phyloP scores from a whole-genome alignment of 2,113 vertebrate genomes.

The Mormyrus iriodes region DNA sequence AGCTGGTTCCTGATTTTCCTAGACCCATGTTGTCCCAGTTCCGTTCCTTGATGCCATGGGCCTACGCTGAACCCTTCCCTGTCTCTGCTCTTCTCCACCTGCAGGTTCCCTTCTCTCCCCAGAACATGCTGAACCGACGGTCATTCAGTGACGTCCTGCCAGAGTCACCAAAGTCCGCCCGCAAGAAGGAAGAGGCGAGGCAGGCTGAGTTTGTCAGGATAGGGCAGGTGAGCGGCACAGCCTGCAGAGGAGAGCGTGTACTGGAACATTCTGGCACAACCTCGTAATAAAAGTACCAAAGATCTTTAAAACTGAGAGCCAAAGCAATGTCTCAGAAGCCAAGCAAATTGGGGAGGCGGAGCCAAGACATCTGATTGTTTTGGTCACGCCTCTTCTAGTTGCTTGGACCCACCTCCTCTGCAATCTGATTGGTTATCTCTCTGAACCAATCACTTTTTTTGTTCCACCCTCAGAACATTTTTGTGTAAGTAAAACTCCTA shows the following conservation, averaged over 20 bases:
- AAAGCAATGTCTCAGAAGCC: background rate
- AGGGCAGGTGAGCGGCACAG: conserved; percentile 73
- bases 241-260: background rate
- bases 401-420: too few relatives aligned
- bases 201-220: conserved; percentile 94
- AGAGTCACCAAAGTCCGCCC: conserved; percentile 89
- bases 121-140: conserved; percentile 97
- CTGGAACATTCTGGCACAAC: background rate
- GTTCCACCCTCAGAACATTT: too few relatives aligned
- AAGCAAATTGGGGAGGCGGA: too few relatives aligned
- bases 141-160: conserved; percentile 96
- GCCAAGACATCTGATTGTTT: too few relatives aligned
- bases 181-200: conserved; percentile 95
- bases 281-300: background rate
- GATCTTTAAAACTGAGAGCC: background rate
- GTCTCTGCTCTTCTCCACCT: conserved; percentile 34
- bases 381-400: too few relatives aligned
- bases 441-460: too few relatives aligned
- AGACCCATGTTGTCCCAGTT: background rate
- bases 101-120: conserved; percentile 70
- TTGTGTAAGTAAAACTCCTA: too few relatives aligned
- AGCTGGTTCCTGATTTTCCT: background rate
- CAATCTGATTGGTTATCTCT: too few relatives aligned
- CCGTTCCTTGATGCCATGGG: conserved; percentile 1
- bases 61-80: background rate